These are phyloP conservation scores for Limnephilus auricula DNA, from an alignment of 2,888 invertebrate genomes.

Conservation along the genomic window DNA sequence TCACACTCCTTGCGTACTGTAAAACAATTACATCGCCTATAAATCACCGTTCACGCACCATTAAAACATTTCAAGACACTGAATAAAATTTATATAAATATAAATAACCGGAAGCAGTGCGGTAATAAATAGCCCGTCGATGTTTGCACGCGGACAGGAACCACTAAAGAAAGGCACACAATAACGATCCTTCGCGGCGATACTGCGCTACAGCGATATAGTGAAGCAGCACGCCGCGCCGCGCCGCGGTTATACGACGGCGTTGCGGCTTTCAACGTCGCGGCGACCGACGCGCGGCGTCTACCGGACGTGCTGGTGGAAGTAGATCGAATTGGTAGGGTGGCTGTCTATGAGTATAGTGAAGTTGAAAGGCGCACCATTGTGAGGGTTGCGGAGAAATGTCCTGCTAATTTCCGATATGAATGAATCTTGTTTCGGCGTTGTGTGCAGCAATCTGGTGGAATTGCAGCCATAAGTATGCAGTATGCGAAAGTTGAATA, in stretches of 20 bases:
- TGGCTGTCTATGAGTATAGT: slow-evolving; percentile 28
- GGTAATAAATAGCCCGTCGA: slow-evolving; percentile 45
- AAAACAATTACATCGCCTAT: slow-evolving; percentile 25
- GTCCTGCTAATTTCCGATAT: background rate
- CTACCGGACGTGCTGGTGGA: slow-evolving; percentile 17
- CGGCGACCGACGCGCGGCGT: background rate
- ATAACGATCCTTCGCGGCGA: slow-evolving; percentile 49
- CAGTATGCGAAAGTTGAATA: background rate
- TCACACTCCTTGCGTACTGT: background rate
- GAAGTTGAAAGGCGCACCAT: background rate
- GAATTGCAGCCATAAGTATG: background rate
- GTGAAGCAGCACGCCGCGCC: background rate
- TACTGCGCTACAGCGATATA: background rate
- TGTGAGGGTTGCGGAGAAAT: slow-evolving; percentile 29
- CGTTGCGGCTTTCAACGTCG: no score
- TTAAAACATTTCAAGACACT: slow-evolving; percentile 37
- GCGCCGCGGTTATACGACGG: background rate
- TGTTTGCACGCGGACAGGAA: slow-evolving; percentile 36
- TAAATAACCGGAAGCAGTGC: slow-evolving; percentile 38
- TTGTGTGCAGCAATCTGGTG: background rate
- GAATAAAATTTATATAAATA: slow-evolving; percentile 40
- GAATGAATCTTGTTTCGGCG: background rate
- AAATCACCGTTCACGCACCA: slow-evolving; percentile 43
- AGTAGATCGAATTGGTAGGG: slow-evolving; percentile 51
- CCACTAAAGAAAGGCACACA: slow-evolving; percentile 42